Evolutionary conservation across 2,113 vertebrate species (phyloP), one percentile per base, ranked within the genome.

Genomic region (Neoarius graeffei): DNA sequence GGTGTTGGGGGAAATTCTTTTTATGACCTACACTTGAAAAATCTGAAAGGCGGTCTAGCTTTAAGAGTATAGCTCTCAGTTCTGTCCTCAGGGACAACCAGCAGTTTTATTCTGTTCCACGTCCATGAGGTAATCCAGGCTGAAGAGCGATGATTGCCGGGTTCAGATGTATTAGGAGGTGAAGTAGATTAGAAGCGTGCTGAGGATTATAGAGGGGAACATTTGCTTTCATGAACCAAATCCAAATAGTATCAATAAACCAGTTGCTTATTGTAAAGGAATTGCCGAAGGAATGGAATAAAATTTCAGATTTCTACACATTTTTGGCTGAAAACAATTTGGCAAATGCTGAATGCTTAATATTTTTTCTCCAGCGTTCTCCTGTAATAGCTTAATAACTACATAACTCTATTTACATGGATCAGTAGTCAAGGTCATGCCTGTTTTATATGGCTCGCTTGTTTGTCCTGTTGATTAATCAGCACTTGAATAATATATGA

Each of bases 101-200:
- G 14, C 30, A 76, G 6, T 60, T 76, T 84, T 30, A 56, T 30
- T 60, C 25, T 8, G 69, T 85, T 84, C 17, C 64, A 56, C 42
- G 11, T 64, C 35, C 35, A 35, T 4, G 8, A 54, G 35, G 64
- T 69, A 54, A 84, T 84, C 83, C 64, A 71, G 83, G 83, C 83
- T 71, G 66, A 83, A 67, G 23, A 27, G 60, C 7, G 25, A 8
- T 52, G 59, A 69, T 54, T 84, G 64, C 62, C n/a, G 15, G 48
- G 48, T 56, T 84, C 48, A 84, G 23, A 23, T 56, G 56, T 81
- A 81, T 81, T 81, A 60, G 17, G 56, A 81, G 56, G n/a, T 81
- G 54, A 81, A 81, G 79, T 59, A 81, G 79, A 59, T 81, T 81
- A 81, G 79, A 81, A 81, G 17, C 60, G 25, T 20, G n/a, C 54